A percentile compares a stretch with the other conserved stretches of the same genome.
Conservation (phyloP, 1,140 invertebrate genomes). For the Grapholita molesta region DNA sequence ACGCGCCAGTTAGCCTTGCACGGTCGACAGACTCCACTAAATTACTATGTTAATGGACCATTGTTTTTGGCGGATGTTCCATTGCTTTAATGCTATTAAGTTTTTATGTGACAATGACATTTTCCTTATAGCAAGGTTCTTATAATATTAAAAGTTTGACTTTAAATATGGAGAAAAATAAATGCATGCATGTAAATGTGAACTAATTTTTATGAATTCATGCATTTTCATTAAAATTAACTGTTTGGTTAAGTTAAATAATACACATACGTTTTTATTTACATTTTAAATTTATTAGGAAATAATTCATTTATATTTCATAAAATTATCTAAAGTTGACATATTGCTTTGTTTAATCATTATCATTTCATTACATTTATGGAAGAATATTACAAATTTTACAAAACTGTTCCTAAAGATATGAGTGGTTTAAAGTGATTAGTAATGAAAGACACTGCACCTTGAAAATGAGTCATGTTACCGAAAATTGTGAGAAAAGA, state of each 20-base stretch:
- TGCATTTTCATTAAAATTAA: neutral
- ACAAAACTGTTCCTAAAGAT: neutral
- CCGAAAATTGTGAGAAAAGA: neutral
- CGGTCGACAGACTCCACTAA: neutral
- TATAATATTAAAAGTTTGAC: neutral
- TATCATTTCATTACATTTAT: conserved; percentile 8
- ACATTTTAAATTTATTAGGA: conserved; percentile 13
- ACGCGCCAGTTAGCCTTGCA: neutral
- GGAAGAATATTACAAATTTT: conserved; percentile 1
- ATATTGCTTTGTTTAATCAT: neutral
- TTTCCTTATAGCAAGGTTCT: neutral
- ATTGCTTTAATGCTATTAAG: neutral
- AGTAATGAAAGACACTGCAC: neutral
- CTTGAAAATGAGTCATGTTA: neutral
- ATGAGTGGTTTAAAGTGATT: neutral
- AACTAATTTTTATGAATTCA: neutral
- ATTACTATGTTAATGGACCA: neutral
- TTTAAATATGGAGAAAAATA: too few relatives aligned
- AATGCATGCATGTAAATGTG: neutral
- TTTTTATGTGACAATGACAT: neutral
- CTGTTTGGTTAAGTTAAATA: neutral
- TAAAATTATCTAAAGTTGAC: conserved; percentile 11
- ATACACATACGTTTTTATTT: neutral
- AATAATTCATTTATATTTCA: conserved; percentile 1
- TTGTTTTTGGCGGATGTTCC: conserved; percentile 1